Percentiles rank a stretch among this genome's conserved stretches.
Conservation (phyloP, 2,888 invertebrate genomes). For the Matsumyia berberina region DNA sequence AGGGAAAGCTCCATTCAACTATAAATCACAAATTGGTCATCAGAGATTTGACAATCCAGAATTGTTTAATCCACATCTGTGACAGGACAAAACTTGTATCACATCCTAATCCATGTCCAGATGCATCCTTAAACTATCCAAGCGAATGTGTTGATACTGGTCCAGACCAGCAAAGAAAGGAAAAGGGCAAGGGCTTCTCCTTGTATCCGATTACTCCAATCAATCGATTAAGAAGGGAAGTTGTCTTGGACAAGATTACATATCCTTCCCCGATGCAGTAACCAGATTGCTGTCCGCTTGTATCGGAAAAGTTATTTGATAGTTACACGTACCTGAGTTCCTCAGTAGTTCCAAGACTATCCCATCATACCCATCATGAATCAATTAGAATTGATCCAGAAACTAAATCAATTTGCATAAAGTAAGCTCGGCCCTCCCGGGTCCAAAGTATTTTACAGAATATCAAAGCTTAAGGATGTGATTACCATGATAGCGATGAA, state of each 20-base stretch:
- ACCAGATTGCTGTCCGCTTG: not conserved
- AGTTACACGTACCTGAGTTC: not conserved
- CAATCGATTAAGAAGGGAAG: slow-evolving; percentile 35
- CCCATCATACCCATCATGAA: slow-evolving; percentile 66
- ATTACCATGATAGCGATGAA: slow-evolving; percentile 47
- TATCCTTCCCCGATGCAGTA: not conserved
- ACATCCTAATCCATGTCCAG: not conserved
- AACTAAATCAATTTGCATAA: slow-evolving; percentile 66
- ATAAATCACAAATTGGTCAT: slow-evolving; percentile 25
- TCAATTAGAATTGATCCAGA: slow-evolving; percentile 65
- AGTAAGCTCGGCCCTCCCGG: slow-evolving; percentile 34
- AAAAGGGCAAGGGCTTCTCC: not conserved
- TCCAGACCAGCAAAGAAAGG: slow-evolving; percentile 2
- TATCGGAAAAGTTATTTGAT: slow-evolving; percentile 18
- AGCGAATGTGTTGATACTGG: slow-evolving; percentile 8
- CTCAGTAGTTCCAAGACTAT: slow-evolving; percentile 39
- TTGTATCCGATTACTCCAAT: slow-evolving; percentile 56
- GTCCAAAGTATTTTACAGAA: not conserved
- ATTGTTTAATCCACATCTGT: slow-evolving; percentile 1
- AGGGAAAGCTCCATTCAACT: slow-evolving; percentile 37
- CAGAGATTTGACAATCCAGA: not conserved
- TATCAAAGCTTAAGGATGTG: slow-evolving; percentile 57
- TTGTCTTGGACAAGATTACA: not conserved
- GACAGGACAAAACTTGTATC: not conserved
- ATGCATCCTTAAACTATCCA: slow-evolving; percentile 7